Evolutionary conservation across 2,888 invertebrate genomes (phyloP).

Genomic region (Elegia similella): DNA sequence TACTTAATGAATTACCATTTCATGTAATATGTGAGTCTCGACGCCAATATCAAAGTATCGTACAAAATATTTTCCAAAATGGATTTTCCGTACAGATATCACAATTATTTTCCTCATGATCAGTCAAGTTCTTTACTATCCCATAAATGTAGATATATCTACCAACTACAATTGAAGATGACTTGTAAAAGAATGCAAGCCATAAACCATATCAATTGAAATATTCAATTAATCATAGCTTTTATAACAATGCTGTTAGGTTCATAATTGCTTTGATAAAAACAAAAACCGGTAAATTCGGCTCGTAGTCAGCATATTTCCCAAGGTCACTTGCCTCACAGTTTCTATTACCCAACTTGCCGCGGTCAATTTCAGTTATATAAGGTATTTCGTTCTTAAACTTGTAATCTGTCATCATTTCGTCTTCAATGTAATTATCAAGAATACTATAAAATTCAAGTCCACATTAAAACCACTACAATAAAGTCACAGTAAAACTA

Average conservation of each 20-base stretch:
- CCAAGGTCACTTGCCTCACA: conserved; percentile 27
- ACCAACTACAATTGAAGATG: not conserved
- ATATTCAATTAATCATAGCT: not conserved
- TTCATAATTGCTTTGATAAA: not conserved
- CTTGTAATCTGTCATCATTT: conserved; percentile 15
- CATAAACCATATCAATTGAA: not conserved
- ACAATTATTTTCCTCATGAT: no score
- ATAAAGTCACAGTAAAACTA: no score
- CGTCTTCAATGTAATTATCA: not conserved
- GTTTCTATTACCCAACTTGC: conserved; percentile 22
- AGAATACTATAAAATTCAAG: not conserved
- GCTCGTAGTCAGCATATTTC: not conserved
- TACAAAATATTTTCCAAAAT: no score
- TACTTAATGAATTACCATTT: no score
- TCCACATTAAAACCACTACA: no score
- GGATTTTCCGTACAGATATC: no score
- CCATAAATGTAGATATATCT: not conserved
- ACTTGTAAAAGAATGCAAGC: not conserved
- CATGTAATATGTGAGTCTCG: no score
- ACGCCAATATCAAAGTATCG: no score
- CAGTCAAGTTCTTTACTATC: no score
- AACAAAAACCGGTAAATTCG: not conserved
- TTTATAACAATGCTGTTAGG: not conserved
- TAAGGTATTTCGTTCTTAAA: conserved; percentile 29
- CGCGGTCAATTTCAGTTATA: conserved; percentile 26